These are phyloP conservation scores for Thelaira solivaga DNA, from an alignment of 2,888 invertebrate genomes.

Conservation along the genomic window DNA sequence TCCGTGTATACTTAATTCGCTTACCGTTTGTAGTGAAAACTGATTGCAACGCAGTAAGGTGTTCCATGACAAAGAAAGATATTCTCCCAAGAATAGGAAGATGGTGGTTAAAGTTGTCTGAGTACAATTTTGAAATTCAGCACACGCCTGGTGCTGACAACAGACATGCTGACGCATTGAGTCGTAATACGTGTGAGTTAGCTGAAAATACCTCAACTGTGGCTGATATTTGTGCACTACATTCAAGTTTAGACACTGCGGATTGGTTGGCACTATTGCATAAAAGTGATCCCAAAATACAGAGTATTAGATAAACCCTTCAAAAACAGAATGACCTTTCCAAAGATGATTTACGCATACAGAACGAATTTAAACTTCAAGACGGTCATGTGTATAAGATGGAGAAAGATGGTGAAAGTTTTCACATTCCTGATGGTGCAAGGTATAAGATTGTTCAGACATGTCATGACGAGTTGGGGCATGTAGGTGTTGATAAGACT, in stretches of 20 bases:
- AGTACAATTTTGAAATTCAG: background rate
- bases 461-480: background rate
- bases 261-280: slow-evolving; percentile 3
- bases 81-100: slow-evolving; percentile 1
- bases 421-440: slow-evolving; percentile 33
- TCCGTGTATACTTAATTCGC: slow-evolving; percentile 31
- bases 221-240: slow-evolving; percentile 1
- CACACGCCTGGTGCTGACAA: background rate
- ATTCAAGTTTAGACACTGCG: slow-evolving; percentile 8
- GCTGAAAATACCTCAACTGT: slow-evolving; percentile 16
- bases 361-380: background rate
- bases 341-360: background rate
- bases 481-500: background rate
- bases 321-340: background rate
- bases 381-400: background rate
- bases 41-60: slow-evolving; percentile 36
- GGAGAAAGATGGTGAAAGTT: background rate
- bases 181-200: background rate
- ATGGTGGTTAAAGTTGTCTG: background rate
- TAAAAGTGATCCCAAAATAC: background rate
- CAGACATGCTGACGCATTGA: slow-evolving; percentile 27
- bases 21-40: slow-evolving; percentile 32
- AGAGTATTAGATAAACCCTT: background rate
- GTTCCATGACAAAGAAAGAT: background rate
- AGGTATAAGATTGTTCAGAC: slow-evolving; percentile 12